These are phyloP conservation scores for Corythaixoides concolor DNA, from an alignment of 2,113 vertebrate genomes.

Conservation along the genomic window DNA sequence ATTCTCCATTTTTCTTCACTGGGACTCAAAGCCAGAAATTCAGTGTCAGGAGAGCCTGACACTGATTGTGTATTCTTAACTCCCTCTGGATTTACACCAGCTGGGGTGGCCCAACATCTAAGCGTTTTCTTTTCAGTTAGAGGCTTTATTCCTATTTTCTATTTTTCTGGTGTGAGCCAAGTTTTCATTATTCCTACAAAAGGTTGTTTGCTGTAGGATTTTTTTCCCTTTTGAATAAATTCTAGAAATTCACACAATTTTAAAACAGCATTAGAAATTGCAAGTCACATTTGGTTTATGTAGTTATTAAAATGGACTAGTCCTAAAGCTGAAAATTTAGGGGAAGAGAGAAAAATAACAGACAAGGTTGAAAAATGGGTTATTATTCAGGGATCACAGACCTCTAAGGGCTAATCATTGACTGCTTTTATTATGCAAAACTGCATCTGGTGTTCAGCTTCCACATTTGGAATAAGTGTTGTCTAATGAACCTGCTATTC, in stretches of 20 bases:
- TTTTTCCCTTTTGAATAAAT: background rate
- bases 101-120: background rate
- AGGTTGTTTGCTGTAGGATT: background rate
- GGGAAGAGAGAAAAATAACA: background rate
- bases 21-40: background rate
- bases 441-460: slow-evolving; percentile 59
- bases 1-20: background rate
- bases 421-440: slow-evolving; percentile 67
- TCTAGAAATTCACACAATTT: background rate
- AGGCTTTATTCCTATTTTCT: background rate
- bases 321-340: slow-evolving; percentile 12
- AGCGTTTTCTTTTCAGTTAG: background rate
- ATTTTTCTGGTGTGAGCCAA: background rate
- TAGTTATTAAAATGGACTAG: background rate
- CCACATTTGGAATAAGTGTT: slow-evolving; percentile 36
- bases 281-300: background rate
- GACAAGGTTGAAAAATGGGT: slow-evolving; percentile 31
- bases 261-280: background rate
- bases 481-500: slow-evolving; percentile 57
- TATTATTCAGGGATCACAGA: slow-evolving; percentile 57
- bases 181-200: background rate
- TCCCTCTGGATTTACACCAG: background rate
- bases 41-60: background rate
- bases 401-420: slow-evolving; percentile 45
- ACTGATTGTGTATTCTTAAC: background rate